These are phyloP conservation scores for Tiliacea aurago DNA, from an alignment of 2,888 invertebrate genomes.

Conservation along the genomic window DNA sequence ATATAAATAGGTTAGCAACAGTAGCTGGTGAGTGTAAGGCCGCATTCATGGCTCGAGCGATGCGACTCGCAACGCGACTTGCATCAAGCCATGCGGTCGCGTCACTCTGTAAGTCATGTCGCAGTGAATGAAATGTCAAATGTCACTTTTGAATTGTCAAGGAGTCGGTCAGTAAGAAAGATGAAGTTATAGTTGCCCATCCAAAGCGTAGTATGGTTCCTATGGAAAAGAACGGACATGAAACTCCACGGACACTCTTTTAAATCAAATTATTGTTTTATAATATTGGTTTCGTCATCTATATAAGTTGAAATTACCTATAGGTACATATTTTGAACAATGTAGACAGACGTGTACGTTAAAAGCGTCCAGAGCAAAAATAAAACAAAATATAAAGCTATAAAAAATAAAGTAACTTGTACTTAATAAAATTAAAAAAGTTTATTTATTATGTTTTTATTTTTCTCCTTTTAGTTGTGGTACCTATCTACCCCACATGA, in stretches of 20 bases:
- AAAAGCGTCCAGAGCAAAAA: background rate
- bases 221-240: background rate
- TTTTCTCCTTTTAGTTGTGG: no score
- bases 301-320: no score
- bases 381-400: no score
- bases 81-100: background rate
- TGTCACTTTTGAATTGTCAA: background rate
- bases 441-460: no score
- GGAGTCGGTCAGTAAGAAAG: background rate
- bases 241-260: background rate
- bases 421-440: no score
- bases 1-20: slow-evolving; percentile 19
- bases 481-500: no score
- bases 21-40: background rate
- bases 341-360: background rate
- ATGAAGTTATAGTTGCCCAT: background rate
- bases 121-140: no score
- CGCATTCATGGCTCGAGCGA: background rate
- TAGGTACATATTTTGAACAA: background rate
- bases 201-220: no score
- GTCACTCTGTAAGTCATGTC: no score
- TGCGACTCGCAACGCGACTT: background rate
- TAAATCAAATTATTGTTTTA: background rate
- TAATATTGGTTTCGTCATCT: background rate
- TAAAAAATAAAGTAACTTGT: no score